Base-by-base conservation (phyloP, 2,888 invertebrate genomes). In the Diplazon laetatorius region DNA sequence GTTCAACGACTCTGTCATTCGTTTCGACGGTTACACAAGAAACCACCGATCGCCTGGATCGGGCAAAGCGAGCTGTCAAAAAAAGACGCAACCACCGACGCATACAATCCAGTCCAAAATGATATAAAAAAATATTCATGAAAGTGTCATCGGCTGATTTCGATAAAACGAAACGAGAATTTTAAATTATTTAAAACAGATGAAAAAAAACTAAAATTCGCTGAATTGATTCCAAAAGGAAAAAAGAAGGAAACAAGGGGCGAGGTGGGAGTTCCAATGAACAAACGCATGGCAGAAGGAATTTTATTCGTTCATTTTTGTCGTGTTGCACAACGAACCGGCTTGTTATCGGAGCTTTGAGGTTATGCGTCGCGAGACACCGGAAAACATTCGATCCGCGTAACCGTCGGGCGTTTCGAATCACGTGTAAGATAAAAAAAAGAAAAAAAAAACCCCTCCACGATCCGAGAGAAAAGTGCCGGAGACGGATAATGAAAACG, bases 281-380 rank as follows among this genome's bases (percentile, higher is more conserved):
- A 20, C 18, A 20, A 4, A 35, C 8, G 9, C 35, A 22, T 16
- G 14, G 16, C 16, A n/a, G 18, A 12, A 18, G 42, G 30, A 25
- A 14, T 44, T 10, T 6, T 46, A 62, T 52, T 30, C 39, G 39
- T 42, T 50, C 25, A 12, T 14, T 52, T 18, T 18, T 39, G 8
- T 50, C 30, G 14, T 62, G 18, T 62, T 50, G 65, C 77, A 66
- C 66, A 65, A 77, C 73, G 50, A 50, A 44, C 57, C 66, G 66
- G 66, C 48, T 59, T 25, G 48, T 37, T 39, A 48, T 69, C 69
- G 37, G 39, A 20, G 18, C 35, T 55, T 74, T 18, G 44, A 69
- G 70, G 70, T 57, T 46, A 74, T 48, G 55, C 12, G 14, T 18
- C 35, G 9, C 44, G 9, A 20, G 60, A 46, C 30, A 30, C 39